Percentiles rank a stretch among this genome's conserved stretches.
Conservation (phyloP, 1,140 invertebrate species). For the Phortica variegata region DNA sequence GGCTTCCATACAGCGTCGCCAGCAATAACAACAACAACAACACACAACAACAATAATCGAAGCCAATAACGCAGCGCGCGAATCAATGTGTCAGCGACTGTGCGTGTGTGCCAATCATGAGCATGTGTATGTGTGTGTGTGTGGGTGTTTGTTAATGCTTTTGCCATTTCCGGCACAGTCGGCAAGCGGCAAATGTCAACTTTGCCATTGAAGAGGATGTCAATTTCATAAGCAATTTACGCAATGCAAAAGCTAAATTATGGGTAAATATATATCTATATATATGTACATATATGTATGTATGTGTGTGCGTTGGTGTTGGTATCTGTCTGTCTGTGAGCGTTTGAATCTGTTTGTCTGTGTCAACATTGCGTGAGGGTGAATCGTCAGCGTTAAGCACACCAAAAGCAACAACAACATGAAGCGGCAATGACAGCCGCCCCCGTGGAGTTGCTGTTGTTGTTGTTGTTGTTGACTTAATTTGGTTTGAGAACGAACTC, state of each 20-base stretch:
- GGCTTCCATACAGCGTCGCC: too few species aligned
- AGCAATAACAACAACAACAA: too few species aligned
- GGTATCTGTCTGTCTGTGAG: not conserved
- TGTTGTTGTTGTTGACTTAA: too few species aligned
- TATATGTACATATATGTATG: not conserved
- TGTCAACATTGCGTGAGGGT: conserved; percentile 18
- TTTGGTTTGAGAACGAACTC: too few species aligned
- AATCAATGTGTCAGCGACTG: too few species aligned
- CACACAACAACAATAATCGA: too few species aligned
- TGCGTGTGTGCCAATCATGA: not conserved
- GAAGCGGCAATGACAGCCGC: too few species aligned
- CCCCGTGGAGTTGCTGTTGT: too few species aligned
- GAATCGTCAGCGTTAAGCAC: conserved; percentile 10
- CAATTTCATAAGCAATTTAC: conserved; percentile 53
- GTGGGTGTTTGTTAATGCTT: conserved; percentile 30
- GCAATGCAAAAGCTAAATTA: conserved; percentile 8
- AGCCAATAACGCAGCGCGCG: too few species aligned
- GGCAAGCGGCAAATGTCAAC: conserved; percentile 5
- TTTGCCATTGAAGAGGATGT: conserved; percentile 22
- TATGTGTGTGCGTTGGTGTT: not conserved
- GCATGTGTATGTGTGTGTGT: not conserved
- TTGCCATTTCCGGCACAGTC: conserved; percentile 52
- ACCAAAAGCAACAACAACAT: conserved; percentile 6
- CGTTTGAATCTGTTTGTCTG: conserved; percentile 2
- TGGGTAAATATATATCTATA: not conserved